Evolutionary conservation across 1,140 invertebrate genomes (phyloP).

Genomic region (Spodoptera litura): DNA sequence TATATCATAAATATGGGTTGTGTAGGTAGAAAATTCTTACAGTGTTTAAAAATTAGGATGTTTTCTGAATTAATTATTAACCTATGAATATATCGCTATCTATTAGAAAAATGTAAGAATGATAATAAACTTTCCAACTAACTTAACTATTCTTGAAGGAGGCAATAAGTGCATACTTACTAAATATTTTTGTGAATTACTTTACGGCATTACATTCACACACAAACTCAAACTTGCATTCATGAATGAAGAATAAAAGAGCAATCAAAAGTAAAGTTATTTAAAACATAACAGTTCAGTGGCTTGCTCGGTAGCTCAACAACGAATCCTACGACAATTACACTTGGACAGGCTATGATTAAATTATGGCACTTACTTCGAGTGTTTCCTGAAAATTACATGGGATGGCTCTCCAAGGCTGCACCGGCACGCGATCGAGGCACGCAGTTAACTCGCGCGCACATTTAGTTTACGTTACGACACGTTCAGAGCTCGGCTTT

Average conservation of each 20-base stretch:
- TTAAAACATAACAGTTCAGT: conserved; percentile 50
- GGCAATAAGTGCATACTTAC: too few relatives aligned
- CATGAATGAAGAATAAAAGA: conserved; percentile 50
- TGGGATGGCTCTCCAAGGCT: conserved; percentile 84
- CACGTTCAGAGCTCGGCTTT: background rate
- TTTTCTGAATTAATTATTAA: too few relatives aligned
- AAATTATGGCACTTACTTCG: conserved; percentile 83
- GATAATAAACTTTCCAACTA: too few relatives aligned
- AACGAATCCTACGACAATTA: conserved; percentile 84
- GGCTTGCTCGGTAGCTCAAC: conserved; percentile 72
- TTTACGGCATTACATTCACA: background rate
- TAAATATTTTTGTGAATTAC: background rate
- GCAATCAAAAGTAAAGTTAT: conserved; percentile 61
- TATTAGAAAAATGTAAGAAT: background rate
- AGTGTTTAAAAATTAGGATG: too few relatives aligned
- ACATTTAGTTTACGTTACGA: conserved; percentile 45
- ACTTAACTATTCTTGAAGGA: too few relatives aligned
- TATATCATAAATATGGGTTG: too few relatives aligned
- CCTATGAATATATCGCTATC: background rate
- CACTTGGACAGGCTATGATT: conserved; percentile 81
- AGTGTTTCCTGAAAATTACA: conserved; percentile 86
- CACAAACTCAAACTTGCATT: background rate
- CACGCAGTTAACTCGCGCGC: conserved; percentile 71
- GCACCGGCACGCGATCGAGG: conserved; percentile 78
- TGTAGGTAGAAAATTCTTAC: too few relatives aligned